Conservation (phyloP, 2,888 invertebrate genomes). For the Dynastes hyllus region DNA sequence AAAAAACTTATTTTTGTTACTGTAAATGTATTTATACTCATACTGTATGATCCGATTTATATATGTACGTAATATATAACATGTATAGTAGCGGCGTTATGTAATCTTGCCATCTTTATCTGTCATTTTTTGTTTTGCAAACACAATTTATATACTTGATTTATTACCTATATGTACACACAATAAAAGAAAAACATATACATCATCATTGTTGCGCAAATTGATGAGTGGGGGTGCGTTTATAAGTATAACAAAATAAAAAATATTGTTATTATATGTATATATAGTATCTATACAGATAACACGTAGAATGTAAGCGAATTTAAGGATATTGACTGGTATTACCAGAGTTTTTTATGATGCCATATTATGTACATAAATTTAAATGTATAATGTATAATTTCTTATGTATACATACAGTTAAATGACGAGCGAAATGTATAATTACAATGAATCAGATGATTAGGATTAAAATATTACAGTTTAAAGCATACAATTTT, state of each 20-base stretch:
- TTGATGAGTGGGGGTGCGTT: constrained; percentile 57
- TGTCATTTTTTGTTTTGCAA: constrained; percentile 7
- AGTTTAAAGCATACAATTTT: no score
- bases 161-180: not conserved
- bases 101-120: constrained; percentile 37
- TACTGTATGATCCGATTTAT: constrained; percentile 63
- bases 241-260: constrained; percentile 52
- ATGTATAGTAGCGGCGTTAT: not conserved
- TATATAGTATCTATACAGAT: constrained; percentile 60
- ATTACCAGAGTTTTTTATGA: constrained; percentile 65
- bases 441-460: no score
- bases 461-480: no score
- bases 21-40: constrained; percentile 56
- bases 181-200: not conserved
- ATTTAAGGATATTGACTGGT: constrained; percentile 63
- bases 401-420: constrained; percentile 46
- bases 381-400: constrained; percentile 56
- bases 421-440: not conserved
- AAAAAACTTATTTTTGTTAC: constrained; percentile 51
- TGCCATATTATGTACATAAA: constrained; percentile 60
- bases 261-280: constrained; percentile 65
- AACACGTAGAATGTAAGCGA: constrained; percentile 59
- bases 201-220: constrained; percentile 47
- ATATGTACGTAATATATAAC: constrained; percentile 52
- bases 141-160: not conserved